phyloP scores from a whole-genome alignment of 2,113 vertebrate genomes.

The Lanius collurio region DNA sequence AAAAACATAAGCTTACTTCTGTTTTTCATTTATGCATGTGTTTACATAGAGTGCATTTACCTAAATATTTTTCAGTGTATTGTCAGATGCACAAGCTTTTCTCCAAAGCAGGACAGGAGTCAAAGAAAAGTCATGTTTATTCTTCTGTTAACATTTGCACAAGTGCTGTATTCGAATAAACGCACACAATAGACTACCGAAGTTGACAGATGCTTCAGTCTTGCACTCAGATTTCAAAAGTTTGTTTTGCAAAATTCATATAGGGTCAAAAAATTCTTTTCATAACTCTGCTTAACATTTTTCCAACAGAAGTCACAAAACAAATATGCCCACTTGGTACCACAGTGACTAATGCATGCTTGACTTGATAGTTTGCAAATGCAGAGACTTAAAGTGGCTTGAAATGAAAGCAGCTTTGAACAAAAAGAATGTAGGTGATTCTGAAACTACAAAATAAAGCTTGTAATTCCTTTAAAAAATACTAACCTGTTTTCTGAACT shows the following conservation, averaged over 20 bases:
- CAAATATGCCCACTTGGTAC: background rate
- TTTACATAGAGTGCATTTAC: background rate
- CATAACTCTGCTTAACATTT: background rate
- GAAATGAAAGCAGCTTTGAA: constrained; percentile 38
- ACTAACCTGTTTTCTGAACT: constrained; percentile 90
- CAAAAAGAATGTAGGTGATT: constrained; percentile 22
- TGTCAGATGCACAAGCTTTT: background rate
- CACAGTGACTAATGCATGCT: background rate
- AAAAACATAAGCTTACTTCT: background rate
- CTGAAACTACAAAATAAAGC: constrained; percentile 15
- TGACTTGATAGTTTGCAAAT: background rate
- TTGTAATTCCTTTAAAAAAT: constrained; percentile 57
- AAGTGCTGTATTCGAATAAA: background rate
- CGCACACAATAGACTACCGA: background rate
- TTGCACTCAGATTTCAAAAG: background rate
- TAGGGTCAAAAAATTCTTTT: background rate
- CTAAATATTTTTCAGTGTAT: background rate
- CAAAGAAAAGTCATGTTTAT: background rate
- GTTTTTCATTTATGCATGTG: background rate
- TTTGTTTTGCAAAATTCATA: background rate
- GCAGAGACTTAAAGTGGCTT: background rate
- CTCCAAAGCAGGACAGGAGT: background rate
- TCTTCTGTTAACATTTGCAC: background rate
- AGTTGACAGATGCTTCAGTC: background rate
- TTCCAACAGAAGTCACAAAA: background rate